These are phyloP conservation scores for Phaenicophaeus curvirostris DNA, from an alignment of 2,797 vertebrate genomes.

Conservation along the genomic window DNA sequence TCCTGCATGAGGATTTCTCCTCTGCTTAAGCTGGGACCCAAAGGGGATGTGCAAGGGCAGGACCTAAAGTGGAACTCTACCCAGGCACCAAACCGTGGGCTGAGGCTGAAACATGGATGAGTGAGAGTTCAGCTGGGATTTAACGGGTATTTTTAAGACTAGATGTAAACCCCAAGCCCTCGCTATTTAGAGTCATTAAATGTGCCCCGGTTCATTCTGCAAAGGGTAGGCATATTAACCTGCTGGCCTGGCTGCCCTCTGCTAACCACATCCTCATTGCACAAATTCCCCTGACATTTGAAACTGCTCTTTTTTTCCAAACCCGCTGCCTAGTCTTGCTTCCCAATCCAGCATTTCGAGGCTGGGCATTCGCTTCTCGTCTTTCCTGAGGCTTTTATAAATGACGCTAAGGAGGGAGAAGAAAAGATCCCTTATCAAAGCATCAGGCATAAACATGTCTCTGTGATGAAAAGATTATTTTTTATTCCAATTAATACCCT, in stretches of 20 bases:
- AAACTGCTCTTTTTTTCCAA: constrained; percentile 17
- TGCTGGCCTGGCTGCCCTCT: background rate
- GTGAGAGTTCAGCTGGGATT: background rate
- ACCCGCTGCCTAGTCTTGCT: background rate
- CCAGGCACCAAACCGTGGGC: accelerated
- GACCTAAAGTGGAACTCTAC: background rate
- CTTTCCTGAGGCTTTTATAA: background rate
- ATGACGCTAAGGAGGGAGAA: background rate
- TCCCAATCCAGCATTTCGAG: background rate
- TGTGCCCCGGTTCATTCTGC: constrained; percentile 15
- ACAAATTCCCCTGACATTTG: constrained; percentile 58
- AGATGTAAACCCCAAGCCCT: constrained; percentile 6
- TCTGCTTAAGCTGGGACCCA: accelerated
- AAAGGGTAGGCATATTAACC: constrained; percentile 65
- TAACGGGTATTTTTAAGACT: background rate
- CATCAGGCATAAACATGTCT: background rate
- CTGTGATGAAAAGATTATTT: background rate
- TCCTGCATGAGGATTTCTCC: background rate
- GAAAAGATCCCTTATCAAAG: background rate
- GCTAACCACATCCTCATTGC: constrained; percentile 45
- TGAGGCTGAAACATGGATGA: background rate
- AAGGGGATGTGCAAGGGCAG: background rate
- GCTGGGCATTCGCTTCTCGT: background rate
- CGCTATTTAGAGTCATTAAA: background rate
- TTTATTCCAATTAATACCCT: background rate